Evolutionary conservation across 2,888 invertebrate species (phyloP).

Genomic region (Agrotis exclamationis): DNA sequence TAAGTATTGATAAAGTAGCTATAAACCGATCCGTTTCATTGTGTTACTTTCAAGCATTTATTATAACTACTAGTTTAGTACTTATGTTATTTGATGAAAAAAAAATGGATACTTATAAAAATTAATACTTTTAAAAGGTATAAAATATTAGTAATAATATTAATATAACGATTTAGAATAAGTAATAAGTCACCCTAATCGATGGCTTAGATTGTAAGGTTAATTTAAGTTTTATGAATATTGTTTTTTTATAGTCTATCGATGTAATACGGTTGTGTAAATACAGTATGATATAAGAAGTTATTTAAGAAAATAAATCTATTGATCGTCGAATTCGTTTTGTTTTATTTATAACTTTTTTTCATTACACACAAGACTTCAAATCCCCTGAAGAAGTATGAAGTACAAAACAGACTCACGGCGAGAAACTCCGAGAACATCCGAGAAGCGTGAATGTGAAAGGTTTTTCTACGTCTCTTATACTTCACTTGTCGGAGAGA

Average conservation of each 20-base stretch:
- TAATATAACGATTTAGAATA: conserved; percentile 54
- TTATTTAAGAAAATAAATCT: conserved; percentile 85
- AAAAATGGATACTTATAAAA: conserved; percentile 63
- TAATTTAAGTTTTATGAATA: conserved; percentile 61
- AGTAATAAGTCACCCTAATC: conserved; percentile 22
- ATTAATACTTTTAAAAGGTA: conserved; percentile 80
- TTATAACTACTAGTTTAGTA: conserved; percentile 63
- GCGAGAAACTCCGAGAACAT: too few species aligned
- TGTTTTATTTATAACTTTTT: conserved; percentile 37
- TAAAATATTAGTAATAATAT: conserved; percentile 60
- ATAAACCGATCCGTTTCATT: conserved; percentile 49
- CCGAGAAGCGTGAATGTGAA: too few species aligned
- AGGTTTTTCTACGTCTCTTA: too few species aligned
- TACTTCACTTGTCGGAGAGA: too few species aligned
- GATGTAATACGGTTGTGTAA: conserved; percentile 81
- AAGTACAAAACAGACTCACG: too few species aligned
- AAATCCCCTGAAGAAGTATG: neutral
- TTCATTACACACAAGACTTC: neutral
- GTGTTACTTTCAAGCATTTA: conserved; percentile 65
- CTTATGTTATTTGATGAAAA: conserved; percentile 64
- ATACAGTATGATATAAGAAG: conserved; percentile 77
- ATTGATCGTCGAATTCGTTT: conserved; percentile 77
- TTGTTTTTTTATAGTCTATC: conserved; percentile 68
- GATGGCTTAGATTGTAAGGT: conserved; percentile 58
- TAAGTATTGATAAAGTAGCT: conserved; percentile 59